Evolutionary conservation across 2,888 invertebrate species (phyloP).

Genomic region (Caenorhabditis angaria): DNA sequence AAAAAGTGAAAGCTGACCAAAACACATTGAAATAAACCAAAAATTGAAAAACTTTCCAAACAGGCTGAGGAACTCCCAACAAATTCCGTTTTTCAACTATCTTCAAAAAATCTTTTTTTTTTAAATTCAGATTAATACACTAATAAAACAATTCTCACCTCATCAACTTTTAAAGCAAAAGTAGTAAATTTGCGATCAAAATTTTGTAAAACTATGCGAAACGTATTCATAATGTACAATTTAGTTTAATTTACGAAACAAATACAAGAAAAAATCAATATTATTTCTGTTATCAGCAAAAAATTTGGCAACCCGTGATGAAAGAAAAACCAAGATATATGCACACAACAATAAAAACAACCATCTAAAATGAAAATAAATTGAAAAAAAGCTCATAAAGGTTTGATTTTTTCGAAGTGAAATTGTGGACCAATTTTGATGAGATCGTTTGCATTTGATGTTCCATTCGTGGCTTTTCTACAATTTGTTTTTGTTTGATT

Average conservation of each 20-base stretch:
- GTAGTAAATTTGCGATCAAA: constrained; percentile 22
- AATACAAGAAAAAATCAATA: constrained; percentile 5
- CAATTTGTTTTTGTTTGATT: too few species aligned
- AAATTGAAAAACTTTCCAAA: constrained; percentile 22
- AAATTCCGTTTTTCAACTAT: constrained; percentile 35
- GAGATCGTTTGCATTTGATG: constrained; percentile 40
- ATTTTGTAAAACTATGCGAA: neutral
- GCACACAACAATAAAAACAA: constrained; percentile 6
- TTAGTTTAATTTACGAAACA: neutral
- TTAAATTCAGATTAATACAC: neutral
- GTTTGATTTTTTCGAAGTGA: constrained; percentile 68
- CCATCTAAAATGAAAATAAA: neutral
- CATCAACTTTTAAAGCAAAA: constrained; percentile 21
- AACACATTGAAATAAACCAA: constrained; percentile 26
- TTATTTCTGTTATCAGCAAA: neutral
- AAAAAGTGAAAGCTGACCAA: constrained; percentile 8
- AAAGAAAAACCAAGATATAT: neutral
- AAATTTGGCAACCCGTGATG: constrained; percentile 1
- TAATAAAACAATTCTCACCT: too few species aligned
- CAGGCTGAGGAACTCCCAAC: constrained; percentile 24
- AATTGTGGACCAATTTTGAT: constrained; percentile 48
- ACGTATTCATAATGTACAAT: constrained; percentile 3
- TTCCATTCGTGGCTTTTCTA: constrained; percentile 59
- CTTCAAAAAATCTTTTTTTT: constrained; percentile 9
- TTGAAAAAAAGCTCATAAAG: constrained; percentile 19